phyloP scores from a whole-genome alignment of 1,140 invertebrate species.

The Spodoptera litura region DNA sequence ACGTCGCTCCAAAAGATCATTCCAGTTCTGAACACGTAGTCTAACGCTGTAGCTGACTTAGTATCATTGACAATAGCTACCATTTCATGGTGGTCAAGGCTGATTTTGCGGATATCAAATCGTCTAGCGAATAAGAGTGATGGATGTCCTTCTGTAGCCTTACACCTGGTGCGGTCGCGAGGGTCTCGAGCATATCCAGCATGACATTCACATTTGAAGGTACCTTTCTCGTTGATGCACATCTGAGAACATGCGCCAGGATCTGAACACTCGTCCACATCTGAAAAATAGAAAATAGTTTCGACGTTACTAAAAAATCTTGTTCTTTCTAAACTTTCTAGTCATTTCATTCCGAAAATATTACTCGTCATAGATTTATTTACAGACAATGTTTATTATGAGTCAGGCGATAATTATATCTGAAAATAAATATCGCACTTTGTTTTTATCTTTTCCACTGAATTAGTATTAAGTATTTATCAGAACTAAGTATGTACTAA shows the following conservation, averaged over 20 bases:
- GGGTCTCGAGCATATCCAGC: constrained; percentile 95
- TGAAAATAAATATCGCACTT: no score
- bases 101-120: constrained; percentile 95
- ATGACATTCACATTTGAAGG: constrained; percentile 97
- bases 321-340: neutral
- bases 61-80: constrained; percentile 95
- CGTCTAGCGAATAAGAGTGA: constrained; percentile 94
- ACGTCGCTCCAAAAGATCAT: constrained; percentile 99
- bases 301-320: neutral
- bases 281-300: constrained; percentile 84
- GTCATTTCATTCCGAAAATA: neutral
- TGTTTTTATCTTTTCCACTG: no score
- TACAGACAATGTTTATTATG: no score
- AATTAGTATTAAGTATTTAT: no score
- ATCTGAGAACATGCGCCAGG: constrained; percentile 96
- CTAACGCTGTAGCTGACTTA: constrained; percentile 94
- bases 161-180: constrained; percentile 93
- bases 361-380: no score
- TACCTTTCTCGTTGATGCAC: constrained; percentile 96
- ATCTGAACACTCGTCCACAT: constrained; percentile 96
- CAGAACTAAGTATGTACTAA: no score
- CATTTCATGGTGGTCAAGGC: constrained; percentile 95
- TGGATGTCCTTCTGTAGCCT: constrained; percentile 94
- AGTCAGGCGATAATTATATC: no score
- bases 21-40: constrained; percentile 95